Evolutionary conservation across 2,888 invertebrate species (phyloP), one percentile per base, ranked within the genome.

Genomic region (Cloeon dipterum): DNA sequence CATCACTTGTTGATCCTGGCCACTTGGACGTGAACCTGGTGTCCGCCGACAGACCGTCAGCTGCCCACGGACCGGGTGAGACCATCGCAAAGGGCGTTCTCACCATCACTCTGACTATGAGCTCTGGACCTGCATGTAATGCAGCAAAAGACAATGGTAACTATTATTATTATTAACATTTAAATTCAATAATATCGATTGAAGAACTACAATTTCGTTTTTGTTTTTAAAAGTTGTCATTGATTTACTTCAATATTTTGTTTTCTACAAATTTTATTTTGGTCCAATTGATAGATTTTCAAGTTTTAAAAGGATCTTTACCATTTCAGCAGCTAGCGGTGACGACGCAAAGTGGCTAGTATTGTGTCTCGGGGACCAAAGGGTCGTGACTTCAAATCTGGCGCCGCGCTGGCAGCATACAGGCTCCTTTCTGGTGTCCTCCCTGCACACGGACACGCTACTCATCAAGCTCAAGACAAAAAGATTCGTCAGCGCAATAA

Each of bases 381-480:
- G 57, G 34, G 49, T 57, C 13, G 52, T 57, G 36, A 58, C 59
- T 14, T 43, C 52, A 3, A 54, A 54, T 35, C 49, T 58, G 11
- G 50, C 49, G 23, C 46, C 53, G 3, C 49, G 51, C 4, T 64
- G 62, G 62, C 53, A 55, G 40, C 61, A 63, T 42, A 55, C 58
- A 37, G 54, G 57, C 33, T 62, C 63, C 17, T 63, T 64, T 46
- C 52, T 65, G 37, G 56, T 64, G 14, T 54, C 58, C 39, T 48
- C 54, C 21, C 47, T 62, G 40, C 53, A 55, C 19, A 54, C 52
- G 38, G 61, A 62, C 40, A 54, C 55, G 47, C 46, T 63, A 25
- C 46, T 47, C 32, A 50, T 64, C 32, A 63, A 63, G 45, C 47
- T 58, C 41, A 64, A 63, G 45, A 58, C 57, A 39, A 62, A 61